Base-by-base conservation (phyloP, 1,140 invertebrate genomes). In the Cotesia glomerata region DNA sequence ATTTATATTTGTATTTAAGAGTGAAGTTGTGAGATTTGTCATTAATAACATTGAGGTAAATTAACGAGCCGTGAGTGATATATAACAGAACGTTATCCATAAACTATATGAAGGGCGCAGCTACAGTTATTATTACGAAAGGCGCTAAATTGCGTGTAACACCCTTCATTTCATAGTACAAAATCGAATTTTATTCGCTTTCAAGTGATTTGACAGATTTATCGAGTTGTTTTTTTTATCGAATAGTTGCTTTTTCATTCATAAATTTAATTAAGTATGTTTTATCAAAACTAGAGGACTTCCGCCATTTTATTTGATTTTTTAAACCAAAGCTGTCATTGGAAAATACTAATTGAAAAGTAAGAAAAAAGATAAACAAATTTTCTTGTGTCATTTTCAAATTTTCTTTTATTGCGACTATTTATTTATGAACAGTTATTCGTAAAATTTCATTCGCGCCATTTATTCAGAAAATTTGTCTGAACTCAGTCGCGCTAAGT, bases 141-240 rank as follows among this genome's bases (percentile, higher is more conserved):
- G 77, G 82, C 67, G 76, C 71, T 81, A 85, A 85, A 85, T 85
- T 85, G 82, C 79, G 83, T 82, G 82, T 84, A 81, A 85, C 82
- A 82, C 76, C 82, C 82, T 75, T 73, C 65, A 71, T 62, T 72
- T 35, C 62, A 45, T 51, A 69, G 68, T 65, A 67, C 61, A 64
- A 51, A 69, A 78, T 79, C 77, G 76, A 76, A 79, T 79, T 77
- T 64, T 32, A 39, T 67, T 67, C 5, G 16, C 52, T 52, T 39
- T 63, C 49, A n/a, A 58, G 16, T 39, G 36, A 39, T 8, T 58
- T 68, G 32, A 68, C 26, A 26, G 51, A 34, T 36, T 51, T 52
- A 3, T 13, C 13, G 18, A 62, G 26, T 62, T 51, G 51, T 51
- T 34, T 52, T 11, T 56, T 56, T 56, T n/a, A n/a, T n/a, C n/a